phyloP scores from a whole-genome alignment of 2,797 vertebrate species.

The Micrastur ruficollis region DNA sequence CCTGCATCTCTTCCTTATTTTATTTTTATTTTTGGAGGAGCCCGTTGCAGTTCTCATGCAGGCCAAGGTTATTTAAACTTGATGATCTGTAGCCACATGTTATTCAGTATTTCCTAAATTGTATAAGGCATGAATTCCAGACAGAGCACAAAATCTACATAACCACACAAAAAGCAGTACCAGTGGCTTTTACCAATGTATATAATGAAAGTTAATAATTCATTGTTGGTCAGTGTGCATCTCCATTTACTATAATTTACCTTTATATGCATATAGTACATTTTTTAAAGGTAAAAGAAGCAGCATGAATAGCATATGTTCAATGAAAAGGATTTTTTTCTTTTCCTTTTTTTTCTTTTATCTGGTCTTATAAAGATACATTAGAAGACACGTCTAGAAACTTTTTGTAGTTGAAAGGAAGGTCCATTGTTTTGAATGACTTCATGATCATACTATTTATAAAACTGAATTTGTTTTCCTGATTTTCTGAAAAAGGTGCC shows the following conservation, averaged over 20 bases:
- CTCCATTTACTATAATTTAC: neutral
- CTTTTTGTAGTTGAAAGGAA: conserved; percentile 58
- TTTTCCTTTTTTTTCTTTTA: neutral
- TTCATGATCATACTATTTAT: conserved; percentile 68
- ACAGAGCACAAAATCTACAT: neutral
- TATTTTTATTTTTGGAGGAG: conserved; percentile 24
- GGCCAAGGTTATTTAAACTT: conserved; percentile 4
- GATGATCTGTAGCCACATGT: neutral
- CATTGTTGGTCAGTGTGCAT: neutral
- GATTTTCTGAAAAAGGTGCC: conserved; percentile 86
- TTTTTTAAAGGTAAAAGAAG: neutral
- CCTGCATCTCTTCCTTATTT: conserved; percentile 22
- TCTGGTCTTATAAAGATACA: neutral
- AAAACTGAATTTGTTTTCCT: conserved; percentile 83
- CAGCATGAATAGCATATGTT: neutral
- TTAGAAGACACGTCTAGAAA: conserved; percentile 17
- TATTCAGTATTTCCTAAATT: neutral
- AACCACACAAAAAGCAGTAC: neutral
- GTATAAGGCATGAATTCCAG: conserved; percentile 14
- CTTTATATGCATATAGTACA: neutral
- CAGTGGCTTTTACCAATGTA: neutral
- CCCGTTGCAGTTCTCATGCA: neutral
- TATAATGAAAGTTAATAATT: neutral
- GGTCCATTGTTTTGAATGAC: conserved; percentile 70
- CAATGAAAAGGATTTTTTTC: neutral